Evolutionary conservation across 1,140 invertebrate species (phyloP), one percentile per base, ranked within the genome.

Genomic region (Phthorimaea operculella): DNA sequence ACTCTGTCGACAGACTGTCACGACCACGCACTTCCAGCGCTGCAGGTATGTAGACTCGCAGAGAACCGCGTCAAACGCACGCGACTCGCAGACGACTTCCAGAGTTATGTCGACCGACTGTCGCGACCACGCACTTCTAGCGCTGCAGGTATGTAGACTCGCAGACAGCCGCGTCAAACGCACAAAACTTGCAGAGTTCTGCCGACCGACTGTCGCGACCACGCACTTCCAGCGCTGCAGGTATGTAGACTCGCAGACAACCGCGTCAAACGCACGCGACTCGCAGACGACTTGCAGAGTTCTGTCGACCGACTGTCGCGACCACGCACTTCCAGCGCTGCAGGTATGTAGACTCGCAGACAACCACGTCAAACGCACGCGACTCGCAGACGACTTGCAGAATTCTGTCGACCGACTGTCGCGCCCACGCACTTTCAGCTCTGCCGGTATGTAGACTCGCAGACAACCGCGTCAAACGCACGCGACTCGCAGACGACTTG

Each of bases 221-320:
- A 6, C 63, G 77, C 47, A 74, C 76, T 7, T 16, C 62, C n/a
- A 78, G 74, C n/a, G n/a, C n/a, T n/a, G n/a, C n/a, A n/a, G n/a
- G n/a, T n/a, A n/a, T n/a, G n/a, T n/a, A n/a, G n/a, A n/a, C n/a
- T n/a, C n/a, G n/a, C n/a, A n/a, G n/a, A n/a, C n/a, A n/a, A n/a
- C n/a, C 59, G 62, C 28, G 61, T 48, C 10, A 80, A 80, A 58
- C 68, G 75, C 42, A 64, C 60, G 11, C 70, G 76, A 1, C 66
- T 76, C 10, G 62, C 65, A 0, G 69, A 68, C 4, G 67, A 67
- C 3, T 45, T 63, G 60, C 66, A 66, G 61, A 61, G 66, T 4
- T 70, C 74, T 0, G 64, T 66, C 4, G 64, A 71, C 18, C 57
- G 71, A 4, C 63, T 71, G 10, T 68, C 74, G 0, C 58, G 74